Conservation (phyloP, 2,113 vertebrate genomes). For the Seriola quinqueradiata region DNA sequence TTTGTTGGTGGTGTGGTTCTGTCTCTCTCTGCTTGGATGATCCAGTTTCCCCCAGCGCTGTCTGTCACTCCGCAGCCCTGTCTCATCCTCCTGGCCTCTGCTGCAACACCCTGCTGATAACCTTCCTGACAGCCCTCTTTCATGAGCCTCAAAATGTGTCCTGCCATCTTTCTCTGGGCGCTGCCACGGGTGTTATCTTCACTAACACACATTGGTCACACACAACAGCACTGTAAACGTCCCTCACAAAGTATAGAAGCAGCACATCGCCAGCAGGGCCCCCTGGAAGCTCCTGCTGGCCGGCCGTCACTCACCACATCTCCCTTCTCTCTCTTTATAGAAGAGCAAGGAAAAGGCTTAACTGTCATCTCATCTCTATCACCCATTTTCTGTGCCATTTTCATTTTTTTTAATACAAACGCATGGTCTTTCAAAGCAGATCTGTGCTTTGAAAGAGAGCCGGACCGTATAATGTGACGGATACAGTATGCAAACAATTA, state of each 20-base stretch:
- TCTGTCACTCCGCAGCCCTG: constrained; percentile 39
- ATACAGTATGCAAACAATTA: constrained; percentile 44
- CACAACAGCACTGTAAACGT: constrained; percentile 54
- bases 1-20: constrained; percentile 32
- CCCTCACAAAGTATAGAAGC: constrained; percentile 29
- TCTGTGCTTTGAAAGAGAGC: constrained; percentile 48
- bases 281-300: constrained; percentile 41
- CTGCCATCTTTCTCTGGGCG: constrained; percentile 52
- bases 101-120: constrained; percentile 73
- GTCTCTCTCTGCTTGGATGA: constrained; percentile 23
- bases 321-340: constrained; percentile 16
- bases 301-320: constrained; percentile 43
- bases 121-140: constrained; percentile 78
- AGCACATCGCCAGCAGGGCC: constrained; percentile 11
- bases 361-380: constrained; percentile 57
- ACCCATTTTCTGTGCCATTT: constrained; percentile 40
- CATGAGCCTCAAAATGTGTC: constrained; percentile 71
- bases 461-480: constrained; percentile 52
- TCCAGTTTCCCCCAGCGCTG: constrained; percentile 9
- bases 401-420: constrained; percentile 47
- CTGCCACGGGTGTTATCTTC: constrained; percentile 80
- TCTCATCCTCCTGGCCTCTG: constrained; percentile 53
- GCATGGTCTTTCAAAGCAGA: constrained; percentile 41
- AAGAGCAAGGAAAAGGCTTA: constrained; percentile 35
- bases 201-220: constrained; percentile 80